Conservation (phyloP, 2,113 vertebrate genomes). For the Elanus axillaris region DNA sequence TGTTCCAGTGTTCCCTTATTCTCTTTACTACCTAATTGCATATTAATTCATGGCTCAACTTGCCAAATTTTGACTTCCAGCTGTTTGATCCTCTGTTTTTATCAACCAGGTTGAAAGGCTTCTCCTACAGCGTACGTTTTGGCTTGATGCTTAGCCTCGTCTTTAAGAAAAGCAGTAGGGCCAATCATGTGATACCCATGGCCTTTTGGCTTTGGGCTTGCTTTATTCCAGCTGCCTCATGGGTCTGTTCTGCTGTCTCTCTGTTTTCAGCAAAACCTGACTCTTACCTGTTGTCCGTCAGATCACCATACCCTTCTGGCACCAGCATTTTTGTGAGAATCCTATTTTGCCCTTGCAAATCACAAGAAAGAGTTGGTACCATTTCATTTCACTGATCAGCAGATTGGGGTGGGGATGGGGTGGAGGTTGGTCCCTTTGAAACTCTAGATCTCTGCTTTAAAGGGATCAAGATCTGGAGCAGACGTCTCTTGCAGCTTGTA, state of each 20-base stretch:
- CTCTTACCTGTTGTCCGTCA: neutral
- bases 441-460: neutral
- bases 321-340: neutral
- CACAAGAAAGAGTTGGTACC: neutral
- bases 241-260: neutral
- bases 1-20: neutral
- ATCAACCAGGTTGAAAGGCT: neutral
- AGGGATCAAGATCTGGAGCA: neutral
- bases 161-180: neutral
- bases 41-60: neutral
- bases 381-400: neutral
- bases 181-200: neutral
- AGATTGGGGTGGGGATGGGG: neutral
- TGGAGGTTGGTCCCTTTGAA: neutral
- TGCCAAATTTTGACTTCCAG: neutral
- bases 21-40: neutral
- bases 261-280: neutral
- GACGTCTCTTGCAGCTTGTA: neutral
- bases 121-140: rapidly evolving
- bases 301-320: neutral
- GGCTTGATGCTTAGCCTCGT: neutral
- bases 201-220: neutral
- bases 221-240: neutral
- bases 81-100: neutral
- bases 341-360: neutral